Conservation (phyloP, 2,113 vertebrate species). For the Apteryx mantelli region DNA sequence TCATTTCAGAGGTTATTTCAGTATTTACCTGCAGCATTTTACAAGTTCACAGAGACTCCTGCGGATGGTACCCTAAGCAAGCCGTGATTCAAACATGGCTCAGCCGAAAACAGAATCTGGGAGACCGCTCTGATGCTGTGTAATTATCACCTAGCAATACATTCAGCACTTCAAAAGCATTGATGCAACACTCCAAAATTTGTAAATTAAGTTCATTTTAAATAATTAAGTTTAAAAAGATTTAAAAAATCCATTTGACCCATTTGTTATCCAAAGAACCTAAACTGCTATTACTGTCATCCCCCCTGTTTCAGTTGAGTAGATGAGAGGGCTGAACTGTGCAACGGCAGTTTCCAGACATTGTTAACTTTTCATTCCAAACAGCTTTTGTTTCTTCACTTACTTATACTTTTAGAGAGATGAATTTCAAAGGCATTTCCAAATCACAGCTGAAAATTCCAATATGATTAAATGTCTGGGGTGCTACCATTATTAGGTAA, state of each 20-base stretch:
- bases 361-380: not conserved
- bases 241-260: not conserved
- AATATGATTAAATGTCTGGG: not conserved
- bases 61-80: not conserved
- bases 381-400: not conserved
- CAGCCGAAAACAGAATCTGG: not conserved
- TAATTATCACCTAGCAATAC: slow-evolving; percentile 25
- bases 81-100: not conserved
- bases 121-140: not conserved
- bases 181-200: not conserved
- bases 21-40: not conserved
- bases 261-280: not conserved
- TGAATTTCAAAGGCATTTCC: not conserved
- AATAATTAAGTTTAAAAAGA: slow-evolving; percentile 8
- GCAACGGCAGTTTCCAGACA: not conserved
- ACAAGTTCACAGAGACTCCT: not conserved
- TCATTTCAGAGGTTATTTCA: not conserved
- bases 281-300: not conserved
- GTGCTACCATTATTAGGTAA: not conserved
- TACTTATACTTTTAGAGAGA: not conserved
- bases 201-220: not conserved
- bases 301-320: not conserved
- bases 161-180: slow-evolving; percentile 8
- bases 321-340: not conserved
- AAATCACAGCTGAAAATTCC: not conserved